Percentiles rank a stretch among this genome's conserved stretches.
Evolutionary conservation across 2,113 vertebrate species (phyloP).

Genomic region (Myxocyprinus asiaticus): DNA sequence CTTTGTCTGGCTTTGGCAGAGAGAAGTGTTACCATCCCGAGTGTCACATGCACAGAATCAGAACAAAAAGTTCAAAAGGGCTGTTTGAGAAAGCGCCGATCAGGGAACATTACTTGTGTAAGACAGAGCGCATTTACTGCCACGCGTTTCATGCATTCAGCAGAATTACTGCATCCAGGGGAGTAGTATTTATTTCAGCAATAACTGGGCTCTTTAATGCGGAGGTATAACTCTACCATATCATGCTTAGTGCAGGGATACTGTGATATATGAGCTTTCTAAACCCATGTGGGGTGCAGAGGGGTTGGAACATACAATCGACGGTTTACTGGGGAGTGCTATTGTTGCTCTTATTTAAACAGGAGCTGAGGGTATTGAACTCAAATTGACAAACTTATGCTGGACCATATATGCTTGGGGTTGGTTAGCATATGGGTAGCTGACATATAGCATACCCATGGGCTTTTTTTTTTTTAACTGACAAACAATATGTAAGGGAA

Average conservation of each 20-base stretch:
- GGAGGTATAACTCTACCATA: not conserved
- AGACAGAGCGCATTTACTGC: constrained; percentile 48
- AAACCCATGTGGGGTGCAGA: constrained; percentile 36
- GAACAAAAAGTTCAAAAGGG: constrained; percentile 29
- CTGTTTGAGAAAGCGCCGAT: constrained; percentile 31
- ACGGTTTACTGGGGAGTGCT: constrained; percentile 31
- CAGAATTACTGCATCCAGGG: constrained; percentile 54
- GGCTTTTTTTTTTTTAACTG: too few species aligned
- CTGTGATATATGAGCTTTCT: constrained; percentile 43
- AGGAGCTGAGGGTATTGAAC: constrained; percentile 1
- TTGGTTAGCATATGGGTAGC: too few species aligned
- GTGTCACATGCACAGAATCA: constrained; percentile 34
- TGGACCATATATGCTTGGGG: too few species aligned
- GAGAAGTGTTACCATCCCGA: constrained; percentile 47
- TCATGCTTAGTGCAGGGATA: constrained; percentile 41
- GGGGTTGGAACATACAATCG: constrained; percentile 33
- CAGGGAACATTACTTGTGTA: constrained; percentile 44
- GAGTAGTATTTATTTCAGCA: constrained; percentile 57
- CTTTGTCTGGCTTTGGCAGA: constrained; percentile 41
- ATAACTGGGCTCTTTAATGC: constrained; percentile 40
- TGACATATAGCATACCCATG: too few species aligned
- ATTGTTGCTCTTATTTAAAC: constrained; percentile 35
- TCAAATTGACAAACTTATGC: not conserved
- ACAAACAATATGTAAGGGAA: too few species aligned
- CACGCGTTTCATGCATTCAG: constrained; percentile 47